phyloP scores from a whole-genome alignment of 2,888 invertebrate species.

The Prosapia bicincta region DNA sequence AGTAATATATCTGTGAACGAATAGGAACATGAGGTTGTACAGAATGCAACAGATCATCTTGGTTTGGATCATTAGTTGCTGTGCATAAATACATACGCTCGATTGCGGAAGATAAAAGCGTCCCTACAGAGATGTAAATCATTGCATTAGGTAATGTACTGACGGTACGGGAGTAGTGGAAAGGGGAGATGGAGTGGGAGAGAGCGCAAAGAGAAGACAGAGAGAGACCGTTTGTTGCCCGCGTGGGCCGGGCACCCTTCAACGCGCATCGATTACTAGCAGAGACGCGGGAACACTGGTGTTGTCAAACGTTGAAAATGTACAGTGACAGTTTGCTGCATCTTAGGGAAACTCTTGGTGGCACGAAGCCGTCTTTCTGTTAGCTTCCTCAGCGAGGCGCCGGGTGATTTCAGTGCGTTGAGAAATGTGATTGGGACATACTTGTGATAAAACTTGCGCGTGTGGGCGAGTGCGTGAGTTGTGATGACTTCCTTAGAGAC shows the following conservation, averaged over 20 bases:
- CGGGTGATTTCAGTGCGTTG: background rate
- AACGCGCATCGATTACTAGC: background rate
- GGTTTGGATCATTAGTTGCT: too few relatives aligned
- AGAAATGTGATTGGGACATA: background rate
- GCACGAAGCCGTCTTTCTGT: background rate
- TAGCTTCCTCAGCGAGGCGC: background rate
- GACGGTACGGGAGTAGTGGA: background rate
- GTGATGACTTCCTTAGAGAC: conserved; percentile 12
- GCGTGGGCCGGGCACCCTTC: background rate
- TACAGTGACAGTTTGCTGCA: background rate
- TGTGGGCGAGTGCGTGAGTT: conserved; percentile 22
- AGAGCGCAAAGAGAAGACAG: background rate
- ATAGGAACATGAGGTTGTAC: too few relatives aligned
- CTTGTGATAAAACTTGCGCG: conserved; percentile 1
- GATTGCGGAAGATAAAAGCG: too few relatives aligned
- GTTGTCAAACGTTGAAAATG: background rate
- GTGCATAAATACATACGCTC: too few relatives aligned
- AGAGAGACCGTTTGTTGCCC: background rate
- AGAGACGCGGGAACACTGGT: background rate
- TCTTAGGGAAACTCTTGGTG: background rate
- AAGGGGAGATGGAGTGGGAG: background rate
- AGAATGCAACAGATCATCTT: too few relatives aligned
- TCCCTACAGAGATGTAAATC: too few relatives aligned
- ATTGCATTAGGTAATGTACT: too few relatives aligned
- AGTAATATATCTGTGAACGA: too few relatives aligned